Base-by-base conservation (phyloP, 2,797 vertebrate species). In the Caiman crocodilus region DNA sequence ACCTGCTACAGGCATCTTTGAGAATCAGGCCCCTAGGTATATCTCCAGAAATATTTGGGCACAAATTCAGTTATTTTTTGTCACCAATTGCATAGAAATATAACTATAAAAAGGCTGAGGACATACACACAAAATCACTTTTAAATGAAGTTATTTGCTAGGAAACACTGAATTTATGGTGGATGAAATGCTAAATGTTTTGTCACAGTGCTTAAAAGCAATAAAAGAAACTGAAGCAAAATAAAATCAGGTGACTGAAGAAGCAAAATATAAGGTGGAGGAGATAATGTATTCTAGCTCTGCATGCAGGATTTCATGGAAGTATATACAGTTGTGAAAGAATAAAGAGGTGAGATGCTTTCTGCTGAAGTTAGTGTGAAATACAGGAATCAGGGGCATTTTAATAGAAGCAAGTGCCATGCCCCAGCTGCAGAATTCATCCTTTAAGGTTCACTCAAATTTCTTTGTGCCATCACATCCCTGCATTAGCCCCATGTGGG, bases 131-230 rank as follows among this genome's bases (percentile, higher is more conserved):
- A 14, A 75, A 3, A 69, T 30, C 11, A 30, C 75, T 28, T 4
- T 61, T 74, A 64, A 77, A 82, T n/a, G n/a, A 32, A 88, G 77
- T 80, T 50, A 30, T 17, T 91, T 35, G 77, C 64, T 80, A 7
- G 30, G 71, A 83, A 90, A 82, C 9, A 25, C 50, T 63, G 92
- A n/a, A 84, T 73, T 81, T 21, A 7, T 1, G 35, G n/a, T n/a
- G 32, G 79, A 58, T 3, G 14, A 79, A 85, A 89, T 60, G 58
- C 57, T 59, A 11, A 79, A 28, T 6, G 2, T n/a, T 82, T 75
- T 14, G 28, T 82, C 67, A 9, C 0, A 2, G 76, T 50, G 28
- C 20, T 90, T 79, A 74, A 87, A 85, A 89, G 75, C 30, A 74
- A 10, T 67, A 55, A 79, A 69, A 73, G 85, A 64, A 92, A 69